phyloP scores from a whole-genome alignment of 2,113 vertebrate species.

The Coracopsis vasa region DNA sequence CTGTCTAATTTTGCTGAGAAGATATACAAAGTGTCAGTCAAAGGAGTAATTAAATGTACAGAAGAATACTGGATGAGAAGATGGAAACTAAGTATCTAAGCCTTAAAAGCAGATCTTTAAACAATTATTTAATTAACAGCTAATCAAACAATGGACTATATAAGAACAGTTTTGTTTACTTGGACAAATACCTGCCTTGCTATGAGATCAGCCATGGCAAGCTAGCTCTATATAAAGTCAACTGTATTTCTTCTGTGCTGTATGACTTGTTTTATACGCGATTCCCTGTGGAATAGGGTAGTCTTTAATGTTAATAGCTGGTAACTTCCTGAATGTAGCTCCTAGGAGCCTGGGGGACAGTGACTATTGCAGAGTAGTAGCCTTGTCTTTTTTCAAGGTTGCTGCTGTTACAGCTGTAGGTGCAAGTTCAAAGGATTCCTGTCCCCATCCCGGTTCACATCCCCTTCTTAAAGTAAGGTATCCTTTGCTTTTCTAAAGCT shows the following conservation, averaged over 20 bases:
- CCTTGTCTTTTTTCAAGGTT: background rate
- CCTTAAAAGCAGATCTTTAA: background rate
- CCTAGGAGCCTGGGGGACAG: background rate
- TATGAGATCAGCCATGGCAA: background rate
- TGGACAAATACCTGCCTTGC: background rate
- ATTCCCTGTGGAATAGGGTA: background rate
- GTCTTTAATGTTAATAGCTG: background rate
- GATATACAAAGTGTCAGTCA: background rate
- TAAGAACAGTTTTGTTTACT: background rate
- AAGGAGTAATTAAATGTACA: background rate
- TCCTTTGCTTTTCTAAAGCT: background rate
- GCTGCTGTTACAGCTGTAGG: background rate
- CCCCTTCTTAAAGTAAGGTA: background rate
- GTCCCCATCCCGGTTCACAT: accelerated
- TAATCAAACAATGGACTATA: background rate
- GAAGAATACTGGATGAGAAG: background rate
- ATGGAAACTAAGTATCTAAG: background rate
- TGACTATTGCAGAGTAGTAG: background rate
- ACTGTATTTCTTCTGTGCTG: background rate
- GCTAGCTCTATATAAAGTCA: background rate
- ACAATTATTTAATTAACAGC: background rate
- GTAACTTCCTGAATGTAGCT: background rate
- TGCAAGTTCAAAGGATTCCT: background rate
- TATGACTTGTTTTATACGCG: background rate
- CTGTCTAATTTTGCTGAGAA: background rate